Base-by-base conservation (phyloP, 1,140 invertebrate species). In the Forficula auricularia region DNA sequence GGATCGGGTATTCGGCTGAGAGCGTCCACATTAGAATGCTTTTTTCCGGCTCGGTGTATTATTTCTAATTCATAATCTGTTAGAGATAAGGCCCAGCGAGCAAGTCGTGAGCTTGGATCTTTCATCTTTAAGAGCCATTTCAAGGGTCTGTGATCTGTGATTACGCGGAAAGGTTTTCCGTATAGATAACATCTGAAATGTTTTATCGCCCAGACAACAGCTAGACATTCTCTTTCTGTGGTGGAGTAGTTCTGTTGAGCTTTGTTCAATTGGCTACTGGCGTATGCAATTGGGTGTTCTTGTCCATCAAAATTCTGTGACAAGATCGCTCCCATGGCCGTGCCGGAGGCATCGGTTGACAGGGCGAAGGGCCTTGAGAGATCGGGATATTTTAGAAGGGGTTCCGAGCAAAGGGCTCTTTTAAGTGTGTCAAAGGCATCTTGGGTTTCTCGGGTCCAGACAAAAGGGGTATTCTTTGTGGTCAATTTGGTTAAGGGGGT, bases 131-230 rank as follows among this genome's bases (percentile, higher is more conserved):
- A 55, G 2, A 72, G 47, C 59, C 62, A 71, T 20, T 47, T 52
- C 14, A 72, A 47, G 0, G 64, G 60, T 47, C 55, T 53, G 48
- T 73, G 63, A 46, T 75, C 69, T 1, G 65, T 72, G 9, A 61
- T 40, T 1, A 73, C 54, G 15, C 48, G 62, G 46, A 72, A 73
- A 37, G 63, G 55, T 22, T 40, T 54, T 13, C 61, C 62, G 42
- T 60, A 62, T 2, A 74, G 41, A 51, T 67, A 72, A 18, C 57
- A 55, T 42, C 57, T 43, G 44, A 69, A 70, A 27, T 67, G 53
- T 37, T 63, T 50, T 0, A 63, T 50, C 1, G 56, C 55, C 53
- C 56, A 63, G 2, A 71, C 50, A 6, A 63, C 58, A 2, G 58
- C 59, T 19, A 60, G 44, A 6, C 57, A 43, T 49, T 61, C 59